A percentile compares a stretch with the other conserved stretches of the same genome.
These are phyloP conservation scores for Cryptoleucopteryx plumbea DNA, from an alignment of 2,113 vertebrate genomes.

Conservation along the genomic window DNA sequence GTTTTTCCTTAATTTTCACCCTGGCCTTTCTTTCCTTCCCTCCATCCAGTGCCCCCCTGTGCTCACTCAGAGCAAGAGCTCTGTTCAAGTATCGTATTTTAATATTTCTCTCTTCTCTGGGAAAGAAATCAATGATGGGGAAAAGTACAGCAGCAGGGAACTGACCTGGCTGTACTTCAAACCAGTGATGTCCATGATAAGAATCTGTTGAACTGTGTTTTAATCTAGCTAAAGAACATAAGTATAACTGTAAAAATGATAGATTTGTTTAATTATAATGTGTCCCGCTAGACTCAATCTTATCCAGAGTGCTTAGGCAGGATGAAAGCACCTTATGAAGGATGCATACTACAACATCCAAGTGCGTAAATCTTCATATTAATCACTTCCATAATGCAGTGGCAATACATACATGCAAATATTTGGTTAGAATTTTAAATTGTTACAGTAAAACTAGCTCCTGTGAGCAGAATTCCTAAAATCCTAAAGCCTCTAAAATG, in stretches of 20 bases:
- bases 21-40: not conserved
- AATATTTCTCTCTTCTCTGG: not conserved
- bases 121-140: not conserved
- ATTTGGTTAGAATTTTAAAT: conserved; percentile 7
- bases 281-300: not conserved
- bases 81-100: not conserved
- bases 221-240: not conserved
- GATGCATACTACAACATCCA: not conserved
- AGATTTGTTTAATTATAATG: not conserved
- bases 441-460: not conserved
- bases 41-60: not conserved
- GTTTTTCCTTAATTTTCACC: not conserved
- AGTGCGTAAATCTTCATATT: not conserved
- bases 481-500: not conserved
- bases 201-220: not conserved
- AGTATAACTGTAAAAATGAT: not conserved
- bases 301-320: not conserved
- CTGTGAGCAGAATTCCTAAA: not conserved
- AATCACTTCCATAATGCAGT: not conserved
- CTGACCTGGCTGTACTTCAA: not conserved
- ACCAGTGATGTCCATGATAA: not conserved
- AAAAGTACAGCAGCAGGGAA: not conserved
- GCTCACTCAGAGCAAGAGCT: not conserved
- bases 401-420: not conserved
- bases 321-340: not conserved